Evolutionary conservation across 2,113 vertebrate genomes (phyloP), one percentile per base, ranked within the genome.

Genomic region (Dromaius novaehollandiae): DNA sequence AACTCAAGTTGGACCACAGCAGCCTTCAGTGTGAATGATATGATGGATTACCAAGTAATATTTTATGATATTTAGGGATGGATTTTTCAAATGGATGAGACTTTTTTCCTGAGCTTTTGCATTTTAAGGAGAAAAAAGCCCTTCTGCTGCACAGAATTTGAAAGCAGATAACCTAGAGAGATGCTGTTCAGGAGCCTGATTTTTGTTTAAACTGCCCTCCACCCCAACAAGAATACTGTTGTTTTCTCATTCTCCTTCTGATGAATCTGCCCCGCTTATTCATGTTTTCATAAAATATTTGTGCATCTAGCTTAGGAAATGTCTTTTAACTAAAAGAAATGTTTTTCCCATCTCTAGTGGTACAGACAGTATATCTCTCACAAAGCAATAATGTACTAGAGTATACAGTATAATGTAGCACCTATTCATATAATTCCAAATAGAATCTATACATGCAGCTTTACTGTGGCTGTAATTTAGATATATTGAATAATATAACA

Each of bases 401-500:
- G 17, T 60, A 85, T 93, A 86, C 2, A 93, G 21, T 38, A 64
- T 81, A 92, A 92, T 56, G 20, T 90, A 93, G 53, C 70, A 92
- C 25, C 86, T 86, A 77, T 90, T 95, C 40, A 88, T 74, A 50
- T 90, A 94, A 95, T 95, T 95, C 53, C 74, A 94, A 89, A 68
- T 42, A 89, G 76, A 95, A 77, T 42, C 65, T 61, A 93, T 46
- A 95, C 40, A 76, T 6, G 8, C 46, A 94, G 46, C 44, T 95
- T 96, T 91, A 96, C 30, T 82, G 58, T 51, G 50, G 88, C 46
- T 90, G 66, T 95, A 96, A 94, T 88, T 88, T 77, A 94, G 93
- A 96, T 95, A 93, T 96, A 96, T 88, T 92, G 93, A 85, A 89
- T 68, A 97, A 95, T 91, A 95, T 73, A 96, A 94, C 64, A 15